Percentiles rank a stretch among this genome's conserved stretches.
phyloP scores from a whole-genome alignment of 2,888 invertebrate species.

The Eupithecia dodoneata region DNA sequence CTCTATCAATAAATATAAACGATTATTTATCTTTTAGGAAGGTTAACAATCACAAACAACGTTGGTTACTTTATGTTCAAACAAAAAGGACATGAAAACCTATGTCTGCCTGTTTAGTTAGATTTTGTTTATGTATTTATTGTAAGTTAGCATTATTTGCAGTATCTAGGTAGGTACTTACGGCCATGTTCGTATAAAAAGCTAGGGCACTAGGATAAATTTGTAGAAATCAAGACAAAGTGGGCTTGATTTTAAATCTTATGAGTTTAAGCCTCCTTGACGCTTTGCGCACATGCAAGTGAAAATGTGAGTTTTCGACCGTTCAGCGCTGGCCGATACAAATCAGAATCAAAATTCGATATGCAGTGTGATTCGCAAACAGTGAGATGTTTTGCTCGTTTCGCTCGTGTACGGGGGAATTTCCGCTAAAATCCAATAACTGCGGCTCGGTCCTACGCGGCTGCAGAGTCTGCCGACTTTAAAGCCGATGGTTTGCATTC shows the following conservation, averaged over 20 bases:
- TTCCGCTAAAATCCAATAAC: slow-evolving; percentile 81
- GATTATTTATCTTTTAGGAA: neutral
- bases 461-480: slow-evolving; percentile 44
- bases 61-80: neutral
- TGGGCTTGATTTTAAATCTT: neutral
- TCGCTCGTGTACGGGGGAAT: slow-evolving; percentile 63
- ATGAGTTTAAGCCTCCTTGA: neutral
- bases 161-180: neutral
- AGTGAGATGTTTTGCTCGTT: slow-evolving; percentile 62
- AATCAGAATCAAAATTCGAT: slow-evolving; percentile 77
- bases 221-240: neutral
- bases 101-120: neutral
- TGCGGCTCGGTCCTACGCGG: slow-evolving; percentile 47
- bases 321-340: slow-evolving; percentile 51
- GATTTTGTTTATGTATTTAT: neutral
- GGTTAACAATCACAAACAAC: neutral
- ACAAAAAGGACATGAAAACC: neutral
- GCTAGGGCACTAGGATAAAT: neutral
- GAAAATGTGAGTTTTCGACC: slow-evolving; percentile 35
- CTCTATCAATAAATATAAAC: neutral
- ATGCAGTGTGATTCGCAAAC: slow-evolving; percentile 74
- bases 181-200: neutral
- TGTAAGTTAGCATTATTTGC: neutral
- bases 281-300: slow-evolving; percentile 10
- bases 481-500: slow-evolving; percentile 43